Evolutionary conservation across 1,140 invertebrate genomes (phyloP).

Genomic region (Colletes gigas): DNA sequence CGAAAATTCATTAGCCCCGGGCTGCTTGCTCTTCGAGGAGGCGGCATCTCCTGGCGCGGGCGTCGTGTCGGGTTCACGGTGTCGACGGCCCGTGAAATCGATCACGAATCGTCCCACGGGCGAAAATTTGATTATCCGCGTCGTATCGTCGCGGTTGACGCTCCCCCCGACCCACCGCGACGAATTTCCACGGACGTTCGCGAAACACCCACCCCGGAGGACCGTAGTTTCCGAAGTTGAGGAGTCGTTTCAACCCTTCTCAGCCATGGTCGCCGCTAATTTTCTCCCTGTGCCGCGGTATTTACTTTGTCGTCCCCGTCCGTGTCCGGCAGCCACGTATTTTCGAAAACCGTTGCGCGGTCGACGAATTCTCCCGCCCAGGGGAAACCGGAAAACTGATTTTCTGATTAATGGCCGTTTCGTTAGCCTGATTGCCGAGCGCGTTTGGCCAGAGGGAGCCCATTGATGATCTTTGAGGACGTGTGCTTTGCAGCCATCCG

Average conservation of each 20-base stretch:
- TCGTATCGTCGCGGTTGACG: conserved; percentile 42
- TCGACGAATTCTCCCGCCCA: too few species aligned
- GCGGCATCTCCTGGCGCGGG: conserved; percentile 4
- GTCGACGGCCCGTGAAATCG: conserved; percentile 59
- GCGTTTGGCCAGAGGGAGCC: too few species aligned
- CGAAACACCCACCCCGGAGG: neutral
- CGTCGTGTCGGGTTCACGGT: conserved; percentile 8
- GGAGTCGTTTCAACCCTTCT: neutral
- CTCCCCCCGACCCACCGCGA: conserved; percentile 9
- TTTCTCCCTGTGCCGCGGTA: neutral
- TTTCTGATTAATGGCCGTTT: too few species aligned
- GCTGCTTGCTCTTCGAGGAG: conserved; percentile 32
- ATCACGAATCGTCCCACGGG: conserved; percentile 59
- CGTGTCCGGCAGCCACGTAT: too few species aligned
- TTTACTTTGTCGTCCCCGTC: neutral
- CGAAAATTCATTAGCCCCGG: conserved; percentile 66
- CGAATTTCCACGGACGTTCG: conserved; percentile 24
- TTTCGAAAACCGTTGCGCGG: neutral
- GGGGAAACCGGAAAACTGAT: too few species aligned
- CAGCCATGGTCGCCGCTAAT: neutral
- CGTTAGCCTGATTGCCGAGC: too few species aligned
- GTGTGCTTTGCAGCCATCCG: too few species aligned
- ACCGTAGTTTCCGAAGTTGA: neutral
- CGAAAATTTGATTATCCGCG: conserved; percentile 65
- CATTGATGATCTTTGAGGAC: too few species aligned